Conservation (phyloP, 2,797 vertebrate genomes). For the Gila robusta region DNA sequence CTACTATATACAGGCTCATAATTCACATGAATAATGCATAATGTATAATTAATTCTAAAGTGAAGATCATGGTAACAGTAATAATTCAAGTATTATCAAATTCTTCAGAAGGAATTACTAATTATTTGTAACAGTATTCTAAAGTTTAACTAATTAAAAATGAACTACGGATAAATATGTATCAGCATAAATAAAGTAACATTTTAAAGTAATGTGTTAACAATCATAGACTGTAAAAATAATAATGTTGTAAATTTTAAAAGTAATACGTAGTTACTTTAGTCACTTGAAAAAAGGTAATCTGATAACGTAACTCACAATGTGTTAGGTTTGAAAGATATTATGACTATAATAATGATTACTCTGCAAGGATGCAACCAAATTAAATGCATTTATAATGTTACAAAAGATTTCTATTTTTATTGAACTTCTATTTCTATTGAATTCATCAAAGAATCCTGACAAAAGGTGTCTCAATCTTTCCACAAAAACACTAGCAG, state of each 20-base stretch:
- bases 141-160: not conserved
- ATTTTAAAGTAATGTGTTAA: not conserved
- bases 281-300: not conserved
- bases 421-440: not conserved
- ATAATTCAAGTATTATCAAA: not conserved
- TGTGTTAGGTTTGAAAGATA: not conserved
- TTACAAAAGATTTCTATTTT: not conserved
- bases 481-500: not conserved
- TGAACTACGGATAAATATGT: not conserved
- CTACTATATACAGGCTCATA: not conserved
- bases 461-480: not conserved
- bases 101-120: not conserved
- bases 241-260: not conserved
- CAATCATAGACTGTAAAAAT: not conserved
- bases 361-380: not conserved
- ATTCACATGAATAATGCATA: not conserved
- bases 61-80: not conserved
- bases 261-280: not conserved
- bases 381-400: not conserved
- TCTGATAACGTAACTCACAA: not conserved
- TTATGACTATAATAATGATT: not conserved
- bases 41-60: not conserved
- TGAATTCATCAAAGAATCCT: not conserved
- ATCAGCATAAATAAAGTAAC: too few relatives aligned
- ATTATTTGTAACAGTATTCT: not conserved